A percentile compares a stretch with the other conserved stretches of the same genome.
Evolutionary conservation across 2,888 invertebrate genomes (phyloP).

Genomic region (Diplolepis rosae): DNA sequence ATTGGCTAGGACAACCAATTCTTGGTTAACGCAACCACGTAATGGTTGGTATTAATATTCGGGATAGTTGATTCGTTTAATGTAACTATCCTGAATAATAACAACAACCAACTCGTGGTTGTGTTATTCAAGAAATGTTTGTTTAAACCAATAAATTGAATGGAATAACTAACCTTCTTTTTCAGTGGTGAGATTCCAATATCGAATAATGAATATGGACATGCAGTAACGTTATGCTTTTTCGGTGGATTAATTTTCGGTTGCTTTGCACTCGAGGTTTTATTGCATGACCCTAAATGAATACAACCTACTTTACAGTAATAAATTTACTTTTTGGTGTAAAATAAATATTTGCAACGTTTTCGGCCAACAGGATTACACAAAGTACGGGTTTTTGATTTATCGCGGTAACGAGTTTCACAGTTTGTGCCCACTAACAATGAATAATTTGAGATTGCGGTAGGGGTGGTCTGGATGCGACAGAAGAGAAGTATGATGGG

Average conservation of each 20-base stretch:
- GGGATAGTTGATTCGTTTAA: too few relatives aligned
- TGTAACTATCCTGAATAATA: too few relatives aligned
- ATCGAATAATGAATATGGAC: too few relatives aligned
- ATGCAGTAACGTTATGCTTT: neutral
- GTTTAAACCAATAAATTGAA: neutral
- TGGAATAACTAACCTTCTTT: too few relatives aligned
- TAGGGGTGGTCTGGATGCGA: constrained; percentile 37
- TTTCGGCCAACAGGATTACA: constrained; percentile 44
- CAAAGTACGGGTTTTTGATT: constrained; percentile 50
- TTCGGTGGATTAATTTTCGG: constrained; percentile 7
- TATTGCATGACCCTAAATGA: neutral
- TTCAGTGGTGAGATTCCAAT: too few relatives aligned
- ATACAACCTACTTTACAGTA: constrained; percentile 2
- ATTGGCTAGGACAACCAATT: too few relatives aligned
- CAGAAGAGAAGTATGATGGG: too few relatives aligned
- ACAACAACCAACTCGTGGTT: too few relatives aligned
- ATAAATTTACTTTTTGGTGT: constrained; percentile 30
- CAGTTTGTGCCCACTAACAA: constrained; percentile 50
- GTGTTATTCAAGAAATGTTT: too few relatives aligned
- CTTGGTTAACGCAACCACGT: too few relatives aligned
- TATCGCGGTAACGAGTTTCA: constrained; percentile 50
- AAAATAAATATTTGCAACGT: constrained; percentile 53
- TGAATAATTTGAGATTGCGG: constrained; percentile 54
- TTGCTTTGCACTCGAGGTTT: neutral
- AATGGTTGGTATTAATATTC: too few relatives aligned